Percentiles rank a stretch among this genome's conserved stretches.
phyloP scores from a whole-genome alignment of 2,113 vertebrate genomes.

The Nanger granti region DNA sequence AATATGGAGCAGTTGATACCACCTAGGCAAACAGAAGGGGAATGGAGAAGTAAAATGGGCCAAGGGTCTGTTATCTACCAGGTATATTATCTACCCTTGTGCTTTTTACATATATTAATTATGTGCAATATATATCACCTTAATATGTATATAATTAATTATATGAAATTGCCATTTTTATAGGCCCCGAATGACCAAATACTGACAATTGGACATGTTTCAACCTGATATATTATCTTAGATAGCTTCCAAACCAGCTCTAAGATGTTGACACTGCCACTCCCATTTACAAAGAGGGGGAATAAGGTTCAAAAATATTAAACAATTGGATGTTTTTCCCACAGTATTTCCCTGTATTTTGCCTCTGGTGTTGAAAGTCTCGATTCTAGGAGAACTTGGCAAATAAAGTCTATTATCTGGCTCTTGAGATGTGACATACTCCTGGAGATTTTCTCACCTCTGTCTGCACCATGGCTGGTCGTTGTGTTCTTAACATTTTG shows the following conservation, averaged over 20 bases:
- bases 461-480: conserved; percentile 99
- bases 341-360: neutral
- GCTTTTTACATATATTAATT: neutral
- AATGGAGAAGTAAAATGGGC: neutral
- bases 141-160: neutral
- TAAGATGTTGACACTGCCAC: neutral
- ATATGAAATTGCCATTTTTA: neutral
- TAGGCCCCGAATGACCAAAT: neutral
- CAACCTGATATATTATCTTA: neutral
- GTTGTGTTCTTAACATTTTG: conserved; percentile 99
- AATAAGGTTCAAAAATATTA: neutral
- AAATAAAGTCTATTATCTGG: neutral
- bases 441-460: conserved; percentile 83
- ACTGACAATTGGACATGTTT: neutral
- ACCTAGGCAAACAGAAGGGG: neutral
- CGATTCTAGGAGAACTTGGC: neutral
- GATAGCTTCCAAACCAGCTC: neutral
- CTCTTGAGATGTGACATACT: neutral
- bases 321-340: neutral
- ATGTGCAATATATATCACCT: neutral
- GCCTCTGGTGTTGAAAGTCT: neutral
- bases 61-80: neutral
- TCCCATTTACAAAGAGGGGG: neutral
- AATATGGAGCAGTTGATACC: neutral
- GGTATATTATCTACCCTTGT: neutral